phyloP scores from a whole-genome alignment of 2,888 invertebrate genomes.

The Drosophila mercatorum region DNA sequence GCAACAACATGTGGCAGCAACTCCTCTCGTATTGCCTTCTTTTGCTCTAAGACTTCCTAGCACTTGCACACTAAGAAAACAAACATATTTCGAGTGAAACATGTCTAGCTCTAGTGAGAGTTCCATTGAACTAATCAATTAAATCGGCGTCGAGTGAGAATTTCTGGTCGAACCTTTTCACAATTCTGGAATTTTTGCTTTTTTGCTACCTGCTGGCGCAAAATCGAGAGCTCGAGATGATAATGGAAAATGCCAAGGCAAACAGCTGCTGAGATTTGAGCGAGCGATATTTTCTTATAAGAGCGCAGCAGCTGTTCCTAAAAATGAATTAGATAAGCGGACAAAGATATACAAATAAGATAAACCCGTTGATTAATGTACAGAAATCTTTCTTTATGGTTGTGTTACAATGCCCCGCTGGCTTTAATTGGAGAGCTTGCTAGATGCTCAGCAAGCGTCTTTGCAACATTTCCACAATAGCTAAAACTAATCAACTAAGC shows the following conservation, averaged over 20 bases:
- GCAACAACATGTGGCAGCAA: constrained; percentile 35
- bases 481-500: constrained; percentile 16
- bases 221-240: constrained; percentile 13
- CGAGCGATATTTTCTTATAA: constrained; percentile 22
- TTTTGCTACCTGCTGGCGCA: constrained; percentile 52
- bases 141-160: constrained; percentile 15
- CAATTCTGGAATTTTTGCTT: constrained; percentile 37
- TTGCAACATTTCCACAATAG: constrained; percentile 16
- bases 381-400: not conserved
- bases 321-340: constrained; percentile 12
- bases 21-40: constrained; percentile 8
- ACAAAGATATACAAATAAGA: constrained; percentile 7
- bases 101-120: constrained; percentile 25
- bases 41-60: not conserved
- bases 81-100: constrained; percentile 34
- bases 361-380: constrained; percentile 9
- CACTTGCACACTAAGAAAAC: constrained; percentile 10
- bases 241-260: constrained; percentile 2
- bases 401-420: not conserved
- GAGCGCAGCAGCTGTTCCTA: constrained; percentile 12
- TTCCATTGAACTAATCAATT: constrained; percentile 52
- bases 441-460: constrained; percentile 5
- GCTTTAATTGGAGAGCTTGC: not conserved
- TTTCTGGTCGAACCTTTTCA: constrained; percentile 46
- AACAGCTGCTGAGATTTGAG: constrained; percentile 32